phyloP scores from a whole-genome alignment of 2,888 invertebrate species.

The Caprella mutica region DNA sequence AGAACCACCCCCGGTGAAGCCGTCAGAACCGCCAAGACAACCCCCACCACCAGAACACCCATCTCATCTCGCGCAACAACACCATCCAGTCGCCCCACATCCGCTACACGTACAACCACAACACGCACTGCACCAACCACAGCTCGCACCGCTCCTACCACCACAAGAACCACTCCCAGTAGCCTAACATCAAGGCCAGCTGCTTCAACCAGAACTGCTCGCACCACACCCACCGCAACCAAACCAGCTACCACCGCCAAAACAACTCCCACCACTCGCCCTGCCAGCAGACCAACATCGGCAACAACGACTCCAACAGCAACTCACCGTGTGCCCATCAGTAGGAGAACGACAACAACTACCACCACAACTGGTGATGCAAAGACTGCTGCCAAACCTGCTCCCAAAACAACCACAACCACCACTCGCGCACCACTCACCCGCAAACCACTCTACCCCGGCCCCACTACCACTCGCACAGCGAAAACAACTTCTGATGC shows the following conservation, averaged over 20 bases:
- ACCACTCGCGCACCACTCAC: slow-evolving; percentile 5
- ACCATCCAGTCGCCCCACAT: not conserved
- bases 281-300: slow-evolving; percentile 4
- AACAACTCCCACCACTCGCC: slow-evolving; percentile 17
- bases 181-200: slow-evolving; percentile 10
- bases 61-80: slow-evolving; percentile 20
- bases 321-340: slow-evolving; percentile 10
- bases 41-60: slow-evolving; percentile 12
- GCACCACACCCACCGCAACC: slow-evolving; percentile 7
- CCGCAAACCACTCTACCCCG: slow-evolving; percentile 13
- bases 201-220: slow-evolving; percentile 2
- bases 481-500: slow-evolving; percentile 14
- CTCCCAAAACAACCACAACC: slow-evolving; percentile 8
- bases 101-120: slow-evolving; percentile 1
- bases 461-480: slow-evolving; percentile 14
- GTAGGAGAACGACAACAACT: slow-evolving; percentile 8
- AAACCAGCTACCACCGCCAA: slow-evolving; percentile 16
- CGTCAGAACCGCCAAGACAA: slow-evolving; percentile 1
- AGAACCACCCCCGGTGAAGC: slow-evolving; percentile 10
- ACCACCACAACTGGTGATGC: slow-evolving; percentile 7
- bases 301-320: slow-evolving; percentile 22
- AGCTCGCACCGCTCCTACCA: slow-evolving; percentile 15
- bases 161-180: slow-evolving; percentile 16
- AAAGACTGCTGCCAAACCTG: not conserved
- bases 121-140: slow-evolving; percentile 18